A percentile compares a stretch with the other conserved stretches of the same genome.
Evolutionary conservation across 2,888 invertebrate genomes (phyloP).

Genomic region (Endotricha flammealis): DNA sequence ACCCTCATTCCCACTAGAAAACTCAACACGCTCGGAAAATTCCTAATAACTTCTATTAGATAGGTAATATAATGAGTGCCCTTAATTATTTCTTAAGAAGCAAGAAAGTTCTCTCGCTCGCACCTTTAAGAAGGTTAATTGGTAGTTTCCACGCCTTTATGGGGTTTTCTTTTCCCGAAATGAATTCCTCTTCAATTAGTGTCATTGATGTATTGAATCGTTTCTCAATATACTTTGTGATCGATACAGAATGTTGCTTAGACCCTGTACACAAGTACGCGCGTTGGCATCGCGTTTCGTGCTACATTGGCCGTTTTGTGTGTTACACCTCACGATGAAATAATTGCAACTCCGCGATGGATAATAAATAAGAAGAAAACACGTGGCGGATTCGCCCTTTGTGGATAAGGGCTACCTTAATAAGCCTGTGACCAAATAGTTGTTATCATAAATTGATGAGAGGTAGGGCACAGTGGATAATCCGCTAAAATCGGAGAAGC

Average conservation of each 20-base stretch:
- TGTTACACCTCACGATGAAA: too few relatives aligned
- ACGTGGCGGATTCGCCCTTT: too few relatives aligned
- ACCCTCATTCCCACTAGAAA: too few relatives aligned
- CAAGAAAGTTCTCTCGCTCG: slow-evolving; percentile 12
- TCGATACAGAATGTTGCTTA: too few relatives aligned
- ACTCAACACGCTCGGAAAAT: background rate
- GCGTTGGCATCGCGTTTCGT: too few relatives aligned
- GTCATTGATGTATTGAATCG: slow-evolving; percentile 22
- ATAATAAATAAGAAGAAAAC: too few relatives aligned
- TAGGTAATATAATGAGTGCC: background rate
- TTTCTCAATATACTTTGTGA: slow-evolving; percentile 20
- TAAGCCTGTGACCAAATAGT: background rate
- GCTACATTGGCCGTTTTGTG: too few relatives aligned
- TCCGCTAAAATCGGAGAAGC: too few relatives aligned
- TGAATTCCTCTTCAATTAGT: slow-evolving; percentile 16
- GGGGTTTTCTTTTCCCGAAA: slow-evolving; percentile 27
- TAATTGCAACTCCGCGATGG: too few relatives aligned
- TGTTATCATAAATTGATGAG: background rate
- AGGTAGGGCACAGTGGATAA: too few relatives aligned
- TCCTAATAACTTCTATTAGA: background rate
- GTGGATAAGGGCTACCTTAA: slow-evolving; percentile 1
- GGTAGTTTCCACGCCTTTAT: slow-evolving; percentile 18
- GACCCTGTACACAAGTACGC: background rate
- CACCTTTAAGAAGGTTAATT: slow-evolving; percentile 38
- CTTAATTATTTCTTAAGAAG: slow-evolving; percentile 4